Conservation (phyloP, 2,888 invertebrate species). For the Clepsis dumicolana region DNA sequence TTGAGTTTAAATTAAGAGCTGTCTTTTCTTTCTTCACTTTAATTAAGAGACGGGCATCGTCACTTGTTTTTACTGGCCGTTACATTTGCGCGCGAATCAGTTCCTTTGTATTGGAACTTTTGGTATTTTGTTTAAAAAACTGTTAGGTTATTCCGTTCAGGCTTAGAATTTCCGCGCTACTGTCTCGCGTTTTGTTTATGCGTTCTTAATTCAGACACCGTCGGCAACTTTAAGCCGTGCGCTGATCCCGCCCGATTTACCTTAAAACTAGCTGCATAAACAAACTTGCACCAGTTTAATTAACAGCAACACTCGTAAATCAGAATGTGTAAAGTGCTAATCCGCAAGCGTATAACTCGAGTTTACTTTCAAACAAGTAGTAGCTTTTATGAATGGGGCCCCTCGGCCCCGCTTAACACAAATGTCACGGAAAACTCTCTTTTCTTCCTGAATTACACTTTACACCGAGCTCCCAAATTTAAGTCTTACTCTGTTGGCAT, state of each 20-base stretch:
- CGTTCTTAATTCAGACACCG: constrained; percentile 4
- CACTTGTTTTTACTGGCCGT: not conserved
- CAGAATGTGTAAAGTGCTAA: constrained; percentile 44
- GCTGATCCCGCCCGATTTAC: constrained; percentile 26
- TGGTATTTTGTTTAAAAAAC: not conserved
- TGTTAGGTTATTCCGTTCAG: not conserved
- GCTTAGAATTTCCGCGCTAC: not conserved
- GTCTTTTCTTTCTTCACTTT: not conserved
- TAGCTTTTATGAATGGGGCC: constrained; percentile 80
- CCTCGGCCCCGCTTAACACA: constrained; percentile 82
- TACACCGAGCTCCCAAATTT: constrained; percentile 57
- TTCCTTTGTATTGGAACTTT: not conserved
- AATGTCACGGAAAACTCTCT: constrained; percentile 86
- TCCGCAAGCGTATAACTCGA: constrained; percentile 52
- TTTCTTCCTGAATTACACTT: constrained; percentile 82
- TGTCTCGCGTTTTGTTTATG: not conserved
- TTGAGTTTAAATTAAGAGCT: not conserved
- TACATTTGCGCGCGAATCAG: not conserved
- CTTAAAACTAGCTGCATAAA: constrained; percentile 15
- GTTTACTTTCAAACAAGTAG: constrained; percentile 75
- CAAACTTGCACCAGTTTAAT: constrained; percentile 38
- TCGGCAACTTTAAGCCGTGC: not conserved
- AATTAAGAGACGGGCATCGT: not conserved
- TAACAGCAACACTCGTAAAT: constrained; percentile 38
- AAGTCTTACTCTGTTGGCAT: constrained; percentile 49